Conservation (phyloP, 2,113 vertebrate genomes). For the Geococcyx californianus region DNA sequence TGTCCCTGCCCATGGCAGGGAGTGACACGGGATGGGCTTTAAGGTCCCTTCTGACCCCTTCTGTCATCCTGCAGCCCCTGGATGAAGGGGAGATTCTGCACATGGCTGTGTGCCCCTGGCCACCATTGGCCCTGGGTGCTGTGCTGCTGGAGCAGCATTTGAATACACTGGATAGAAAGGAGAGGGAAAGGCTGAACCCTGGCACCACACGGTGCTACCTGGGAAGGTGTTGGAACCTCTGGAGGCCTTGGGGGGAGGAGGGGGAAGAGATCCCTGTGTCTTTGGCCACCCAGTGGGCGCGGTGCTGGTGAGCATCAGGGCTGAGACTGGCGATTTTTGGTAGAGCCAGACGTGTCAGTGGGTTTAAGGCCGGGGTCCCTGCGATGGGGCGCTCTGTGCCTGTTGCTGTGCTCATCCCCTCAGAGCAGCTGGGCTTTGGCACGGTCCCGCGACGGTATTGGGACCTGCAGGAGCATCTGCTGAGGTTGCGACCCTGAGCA, state of each 20-base stretch:
- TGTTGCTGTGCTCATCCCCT: rapidly evolving
- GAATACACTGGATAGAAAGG: not conserved
- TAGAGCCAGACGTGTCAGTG: rapidly evolving
- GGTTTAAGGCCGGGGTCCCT: not conserved
- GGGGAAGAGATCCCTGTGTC: not conserved
- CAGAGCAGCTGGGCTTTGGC: not conserved
- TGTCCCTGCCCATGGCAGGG: too few species aligned
- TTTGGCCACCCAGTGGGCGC: not conserved
- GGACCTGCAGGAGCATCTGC: not conserved
- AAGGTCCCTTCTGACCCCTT: too few species aligned
- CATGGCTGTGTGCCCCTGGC: rapidly evolving
- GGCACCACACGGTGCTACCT: rapidly evolving
- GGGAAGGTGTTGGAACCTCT: not conserved
- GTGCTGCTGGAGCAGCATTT: not conserved
- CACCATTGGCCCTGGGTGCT: rapidly evolving
- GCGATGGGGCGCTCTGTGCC: not conserved
- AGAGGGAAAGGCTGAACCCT: not conserved
- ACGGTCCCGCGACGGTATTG: rapidly evolving
- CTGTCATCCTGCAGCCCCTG: not conserved
- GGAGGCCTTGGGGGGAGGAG: too few species aligned
- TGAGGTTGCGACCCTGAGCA: not conserved
- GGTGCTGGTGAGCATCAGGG: rapidly evolving
- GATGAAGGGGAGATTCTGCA: not conserved
- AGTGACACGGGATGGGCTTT: too few species aligned
- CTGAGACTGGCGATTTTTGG: not conserved